Conservation (phyloP, 2,113 vertebrate species). For the Epinephelus moara region DNA sequence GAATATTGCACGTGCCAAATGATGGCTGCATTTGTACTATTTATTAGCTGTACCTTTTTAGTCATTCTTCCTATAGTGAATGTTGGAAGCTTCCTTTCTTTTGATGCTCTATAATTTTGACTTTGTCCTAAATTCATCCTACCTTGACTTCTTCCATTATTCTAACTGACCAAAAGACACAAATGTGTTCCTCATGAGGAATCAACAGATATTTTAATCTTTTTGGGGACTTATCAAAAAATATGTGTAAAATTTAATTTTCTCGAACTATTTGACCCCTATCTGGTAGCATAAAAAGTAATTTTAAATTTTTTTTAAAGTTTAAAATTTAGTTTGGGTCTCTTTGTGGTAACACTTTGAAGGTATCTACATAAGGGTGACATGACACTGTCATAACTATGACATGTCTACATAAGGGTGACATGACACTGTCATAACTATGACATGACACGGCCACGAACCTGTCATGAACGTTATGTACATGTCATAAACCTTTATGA, state of each 20-base stretch:
- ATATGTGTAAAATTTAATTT: neutral
- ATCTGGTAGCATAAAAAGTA: too few relatives aligned
- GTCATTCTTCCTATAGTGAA: constrained; percentile 43
- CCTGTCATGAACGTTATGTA: too few relatives aligned
- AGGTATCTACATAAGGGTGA: too few relatives aligned
- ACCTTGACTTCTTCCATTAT: neutral
- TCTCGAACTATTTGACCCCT: too few relatives aligned
- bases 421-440: too few relatives aligned
- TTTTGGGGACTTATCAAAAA: neutral
- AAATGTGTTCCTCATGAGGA: neutral
- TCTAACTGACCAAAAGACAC: neutral
- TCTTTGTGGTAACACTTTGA: too few relatives aligned
- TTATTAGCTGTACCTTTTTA: constrained; percentile 55
- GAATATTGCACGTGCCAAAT: too few relatives aligned
- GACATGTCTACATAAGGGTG: too few relatives aligned
- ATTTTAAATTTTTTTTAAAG: neutral
- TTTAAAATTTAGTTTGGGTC: too few relatives aligned
- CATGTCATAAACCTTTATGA: too few relatives aligned
- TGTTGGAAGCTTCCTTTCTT: constrained; percentile 33
- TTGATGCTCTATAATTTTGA: neutral
- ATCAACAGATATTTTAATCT: neutral
- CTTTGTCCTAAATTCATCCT: neutral
- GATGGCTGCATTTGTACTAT: neutral
- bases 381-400: too few relatives aligned
- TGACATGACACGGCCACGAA: too few relatives aligned